Evolutionary conservation across 2,113 vertebrate genomes (phyloP), one percentile per base, ranked within the genome.

Genomic region (Herpailurus yagouaroundi): DNA sequence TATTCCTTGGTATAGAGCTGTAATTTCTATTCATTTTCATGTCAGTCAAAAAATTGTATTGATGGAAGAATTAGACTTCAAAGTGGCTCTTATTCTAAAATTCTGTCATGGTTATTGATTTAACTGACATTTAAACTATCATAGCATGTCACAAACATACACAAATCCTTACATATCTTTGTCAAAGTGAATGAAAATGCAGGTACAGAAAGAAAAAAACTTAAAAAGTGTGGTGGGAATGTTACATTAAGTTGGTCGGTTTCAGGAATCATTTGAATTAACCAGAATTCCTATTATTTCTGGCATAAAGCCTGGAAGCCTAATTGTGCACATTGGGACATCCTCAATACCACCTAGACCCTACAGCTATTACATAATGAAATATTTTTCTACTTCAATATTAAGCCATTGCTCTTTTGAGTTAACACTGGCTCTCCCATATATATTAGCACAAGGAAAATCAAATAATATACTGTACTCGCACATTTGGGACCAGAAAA

Each of bases 101-200:
- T 64, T 89, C 81, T 97, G 55, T 36, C 86, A 93, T 14, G 7
- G 68, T 96, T 95, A 97, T 95, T 80, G 68, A 97, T 97, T 96
- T 93, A 97, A 92, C 68, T 97, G 93, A 97, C 91, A 97, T 96
- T 91, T 93, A 97, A 93, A 91, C 31, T 74, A 83, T 95, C 92
- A 91, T 9, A 84, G 52, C 33, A 71, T 60, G 80, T 92, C 50
- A 45, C 29, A 96, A 94, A 93, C 50, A 89, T 45, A 79, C 25
- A 95, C 41, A 97, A 86, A 97, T 63, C 19, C 19, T 83, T 90
- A 82, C 4, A 69, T n/a, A 60, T 57, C 16, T 87, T 91, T 83
- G 23, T 93, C 86, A 95, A 93, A 83, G 92, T 97, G 55, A 95
- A 55, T 92, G 45, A 87, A 85, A 97, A 92, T 50, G 4, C 25